These are phyloP conservation scores for Apotomis turbidana DNA, from an alignment of 2,888 invertebrate genomes.

Conservation along the genomic window DNA sequence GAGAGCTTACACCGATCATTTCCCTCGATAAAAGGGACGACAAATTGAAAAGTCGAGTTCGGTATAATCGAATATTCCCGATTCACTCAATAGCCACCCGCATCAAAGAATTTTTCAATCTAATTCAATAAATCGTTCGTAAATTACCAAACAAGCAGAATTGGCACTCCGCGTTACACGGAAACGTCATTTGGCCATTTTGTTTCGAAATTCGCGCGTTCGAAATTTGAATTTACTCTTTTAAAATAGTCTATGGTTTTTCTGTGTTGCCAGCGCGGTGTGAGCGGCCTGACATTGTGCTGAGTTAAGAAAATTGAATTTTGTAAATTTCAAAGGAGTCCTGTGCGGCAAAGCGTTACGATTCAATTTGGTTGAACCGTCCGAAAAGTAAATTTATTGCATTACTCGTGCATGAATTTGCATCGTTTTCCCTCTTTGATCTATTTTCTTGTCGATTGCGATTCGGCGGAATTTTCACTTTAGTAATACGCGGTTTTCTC, in stretches of 20 bases:
- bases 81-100: conserved; percentile 67
- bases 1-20: conserved; percentile 66
- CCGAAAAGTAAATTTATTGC: conserved; percentile 70
- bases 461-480: conserved; percentile 39
- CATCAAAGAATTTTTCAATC: conserved; percentile 74
- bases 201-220: conserved; percentile 47
- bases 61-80: conserved; percentile 70
- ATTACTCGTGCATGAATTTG: conserved; percentile 67
- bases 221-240: conserved; percentile 29
- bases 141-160: conserved; percentile 72
- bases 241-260: conserved; percentile 34
- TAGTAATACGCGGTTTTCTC: conserved; percentile 41
- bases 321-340: conserved; percentile 65
- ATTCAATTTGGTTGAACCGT: conserved; percentile 74
- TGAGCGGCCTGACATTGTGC: conserved; percentile 54
- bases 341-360: conserved; percentile 61
- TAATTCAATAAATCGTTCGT: conserved; percentile 73
- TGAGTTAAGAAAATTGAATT: conserved; percentile 67
- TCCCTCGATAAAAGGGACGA: conserved; percentile 65
- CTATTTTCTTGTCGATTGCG: conserved; percentile 58
- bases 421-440: conserved; percentile 66
- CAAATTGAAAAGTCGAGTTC: conserved; percentile 78
- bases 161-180: conserved; percentile 65
- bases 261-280: conserved; percentile 28
- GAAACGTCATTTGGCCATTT: conserved; percentile 67